A percentile compares a stretch with the other conserved stretches of the same genome.
Evolutionary conservation across 1,140 invertebrate genomes (phyloP).

Genomic region (Rhynchophorus ferrugineus): DNA sequence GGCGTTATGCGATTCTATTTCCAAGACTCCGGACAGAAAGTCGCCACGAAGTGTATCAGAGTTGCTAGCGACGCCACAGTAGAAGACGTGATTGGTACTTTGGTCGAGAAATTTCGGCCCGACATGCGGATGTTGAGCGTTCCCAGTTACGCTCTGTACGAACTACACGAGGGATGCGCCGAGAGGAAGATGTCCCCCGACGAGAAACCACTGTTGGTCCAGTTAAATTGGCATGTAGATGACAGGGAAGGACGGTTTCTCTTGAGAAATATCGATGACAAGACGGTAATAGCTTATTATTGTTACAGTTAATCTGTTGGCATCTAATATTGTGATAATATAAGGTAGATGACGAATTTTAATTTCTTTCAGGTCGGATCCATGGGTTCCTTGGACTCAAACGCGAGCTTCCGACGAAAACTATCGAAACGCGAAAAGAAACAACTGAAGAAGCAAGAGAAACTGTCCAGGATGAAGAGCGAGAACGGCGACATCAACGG

Average conservation of each 20-base stretch:
- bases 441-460: conserved; percentile 95
- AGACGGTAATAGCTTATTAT: conserved; percentile 48
- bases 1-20: conserved; percentile 99
- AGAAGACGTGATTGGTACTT: conserved; percentile 85
- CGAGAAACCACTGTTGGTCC: conserved; percentile 94
- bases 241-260: conserved; percentile 96
- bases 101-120: conserved; percentile 98
- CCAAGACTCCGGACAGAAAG: conserved; percentile 94
- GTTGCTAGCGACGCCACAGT: conserved; percentile 94
- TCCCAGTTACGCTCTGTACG: conserved; percentile 93
- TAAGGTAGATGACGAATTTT: no score
- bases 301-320: no score
- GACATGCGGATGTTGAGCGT: conserved; percentile 98
- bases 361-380: conserved; percentile 44
- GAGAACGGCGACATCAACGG: conserved; percentile 62
- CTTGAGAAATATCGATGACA: conserved; percentile 79
- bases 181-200: conserved; percentile 82
- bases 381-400: conserved; percentile 52
- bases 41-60: conserved; percentile 98
- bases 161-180: conserved; percentile 94
- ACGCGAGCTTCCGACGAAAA: conserved; percentile 75
- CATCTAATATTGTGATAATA: no score
- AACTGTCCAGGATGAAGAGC: conserved; percentile 75
- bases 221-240: conserved; percentile 98
- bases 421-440: conserved; percentile 98